Evolutionary conservation across 2,797 vertebrate species (phyloP).

Genomic region (Ibycter americanus): DNA sequence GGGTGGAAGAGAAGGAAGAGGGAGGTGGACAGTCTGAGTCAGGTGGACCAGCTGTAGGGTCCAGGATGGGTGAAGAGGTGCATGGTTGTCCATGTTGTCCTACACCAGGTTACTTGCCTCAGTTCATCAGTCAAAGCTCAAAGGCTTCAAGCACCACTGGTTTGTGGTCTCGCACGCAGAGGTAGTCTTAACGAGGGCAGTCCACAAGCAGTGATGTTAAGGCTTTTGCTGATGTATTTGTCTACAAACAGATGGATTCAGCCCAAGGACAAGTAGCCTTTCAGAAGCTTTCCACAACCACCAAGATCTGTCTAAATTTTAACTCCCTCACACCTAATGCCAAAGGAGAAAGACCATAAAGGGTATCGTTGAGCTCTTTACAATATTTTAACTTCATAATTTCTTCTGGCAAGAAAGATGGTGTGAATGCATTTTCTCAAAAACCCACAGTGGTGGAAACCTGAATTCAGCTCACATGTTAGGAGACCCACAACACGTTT

Average conservation of each 20-base stretch:
- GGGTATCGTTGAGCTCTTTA: neutral
- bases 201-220: neutral
- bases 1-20: neutral
- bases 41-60: accelerated
- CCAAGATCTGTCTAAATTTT: neutral
- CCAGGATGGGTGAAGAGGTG: neutral
- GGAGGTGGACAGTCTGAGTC: neutral
- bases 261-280: neutral
- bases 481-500: neutral
- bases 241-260: neutral
- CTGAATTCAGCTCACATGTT: neutral
- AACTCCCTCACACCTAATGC: neutral
- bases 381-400: neutral
- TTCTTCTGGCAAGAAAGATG: neutral
- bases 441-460: neutral
- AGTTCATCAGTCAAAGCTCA: neutral
- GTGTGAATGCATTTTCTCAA: neutral
- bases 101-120: neutral
- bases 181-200: accelerated
- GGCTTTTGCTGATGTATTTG: neutral
- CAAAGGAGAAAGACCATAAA: neutral
- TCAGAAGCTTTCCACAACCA: neutral
- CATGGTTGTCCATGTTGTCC: neutral
- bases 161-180: neutral
- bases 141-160: neutral